Evolutionary conservation across 2,888 invertebrate species (phyloP).

Genomic region (Lottia gigantea): DNA sequence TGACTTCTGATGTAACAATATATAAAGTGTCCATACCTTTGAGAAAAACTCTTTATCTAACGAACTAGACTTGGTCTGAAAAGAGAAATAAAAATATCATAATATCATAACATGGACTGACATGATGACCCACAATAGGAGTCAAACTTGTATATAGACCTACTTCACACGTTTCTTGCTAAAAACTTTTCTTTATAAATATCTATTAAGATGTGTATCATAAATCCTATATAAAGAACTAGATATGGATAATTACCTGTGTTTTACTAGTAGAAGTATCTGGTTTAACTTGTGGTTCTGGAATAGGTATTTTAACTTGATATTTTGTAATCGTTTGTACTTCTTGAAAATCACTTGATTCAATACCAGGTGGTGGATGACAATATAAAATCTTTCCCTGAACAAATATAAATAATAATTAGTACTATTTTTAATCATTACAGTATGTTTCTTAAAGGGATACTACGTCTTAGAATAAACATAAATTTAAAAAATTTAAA

Average conservation of each 20-base stretch:
- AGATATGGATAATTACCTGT: background rate
- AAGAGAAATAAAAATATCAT: background rate
- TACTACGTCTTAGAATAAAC: too few species aligned
- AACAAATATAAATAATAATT: constrained; percentile 67
- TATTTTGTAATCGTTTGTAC: constrained; percentile 16
- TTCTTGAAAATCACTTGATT: constrained; percentile 73
- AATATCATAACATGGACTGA: too few species aligned
- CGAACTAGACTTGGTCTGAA: constrained; percentile 63
- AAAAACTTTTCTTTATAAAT: too few species aligned
- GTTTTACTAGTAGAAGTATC: background rate
- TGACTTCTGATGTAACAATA: too few species aligned
- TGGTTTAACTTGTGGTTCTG: background rate
- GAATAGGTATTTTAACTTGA: background rate
- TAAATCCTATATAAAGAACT: background rate
- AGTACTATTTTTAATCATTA: too few species aligned
- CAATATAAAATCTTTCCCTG: constrained; percentile 87
- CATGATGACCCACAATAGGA: too few species aligned
- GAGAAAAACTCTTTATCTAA: constrained; percentile 76
- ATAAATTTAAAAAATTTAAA: too few species aligned
- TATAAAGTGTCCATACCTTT: constrained; percentile 40
- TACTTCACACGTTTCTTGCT: too few species aligned
- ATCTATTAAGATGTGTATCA: too few species aligned
- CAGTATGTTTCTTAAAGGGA: too few species aligned
- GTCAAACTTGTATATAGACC: too few species aligned
- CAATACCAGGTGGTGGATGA: constrained; percentile 80